phyloP scores from a whole-genome alignment of 2,797 vertebrate species.

The Alectoris magna region DNA sequence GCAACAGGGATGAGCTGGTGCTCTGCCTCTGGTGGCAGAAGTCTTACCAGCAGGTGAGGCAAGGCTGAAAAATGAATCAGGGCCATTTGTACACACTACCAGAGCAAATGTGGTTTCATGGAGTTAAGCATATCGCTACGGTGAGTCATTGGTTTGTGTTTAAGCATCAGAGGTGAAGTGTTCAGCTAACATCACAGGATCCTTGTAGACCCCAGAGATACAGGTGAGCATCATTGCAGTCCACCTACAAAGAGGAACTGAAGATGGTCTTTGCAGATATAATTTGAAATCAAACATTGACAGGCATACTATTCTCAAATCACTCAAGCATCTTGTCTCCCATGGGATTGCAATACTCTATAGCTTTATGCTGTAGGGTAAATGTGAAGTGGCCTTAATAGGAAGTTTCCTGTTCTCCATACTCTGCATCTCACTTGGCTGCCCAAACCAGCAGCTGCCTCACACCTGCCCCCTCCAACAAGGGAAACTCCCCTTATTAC shows the following conservation, averaged over 20 bases:
- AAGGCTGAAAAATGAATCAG: not conserved
- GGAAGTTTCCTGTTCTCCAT: not conserved
- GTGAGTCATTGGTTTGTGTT: not conserved
- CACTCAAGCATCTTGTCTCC: not conserved
- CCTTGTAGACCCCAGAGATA: not conserved
- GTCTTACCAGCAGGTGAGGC: not conserved
- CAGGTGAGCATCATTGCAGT: not conserved
- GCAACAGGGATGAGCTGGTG: constrained; percentile 6
- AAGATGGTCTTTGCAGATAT: not conserved
- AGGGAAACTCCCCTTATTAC: constrained; percentile 55
- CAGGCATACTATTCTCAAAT: not conserved
- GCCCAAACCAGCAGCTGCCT: constrained; percentile 15
- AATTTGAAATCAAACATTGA: not conserved
- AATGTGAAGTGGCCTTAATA: not conserved
- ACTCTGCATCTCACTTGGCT: not conserved
- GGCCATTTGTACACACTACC: accelerated
- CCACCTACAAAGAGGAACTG: not conserved
- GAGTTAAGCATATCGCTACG: not conserved
- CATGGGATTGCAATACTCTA: not conserved
- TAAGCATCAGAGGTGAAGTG: not conserved
- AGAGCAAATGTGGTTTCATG: accelerated
- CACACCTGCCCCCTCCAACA: constrained; percentile 13
- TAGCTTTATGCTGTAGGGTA: not conserved
- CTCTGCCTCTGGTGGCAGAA: constrained; percentile 14
- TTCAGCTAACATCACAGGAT: not conserved